These are phyloP conservation scores for Syngnathus scovelli DNA, from an alignment of 2,113 vertebrate genomes.

Conservation along the genomic window DNA sequence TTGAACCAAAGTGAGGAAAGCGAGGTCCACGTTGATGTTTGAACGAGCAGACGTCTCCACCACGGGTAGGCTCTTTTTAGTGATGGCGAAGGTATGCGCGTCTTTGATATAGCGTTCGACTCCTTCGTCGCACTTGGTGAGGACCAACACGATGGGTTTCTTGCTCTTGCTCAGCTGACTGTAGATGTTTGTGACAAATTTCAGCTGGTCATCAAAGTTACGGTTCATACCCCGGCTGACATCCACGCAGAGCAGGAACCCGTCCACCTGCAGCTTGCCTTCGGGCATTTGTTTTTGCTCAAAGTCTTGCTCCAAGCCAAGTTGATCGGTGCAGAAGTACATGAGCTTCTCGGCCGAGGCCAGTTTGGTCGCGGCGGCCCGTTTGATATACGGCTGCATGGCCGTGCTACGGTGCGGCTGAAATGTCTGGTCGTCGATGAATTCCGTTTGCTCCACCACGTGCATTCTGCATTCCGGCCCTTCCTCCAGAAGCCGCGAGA, in stretches of 20 bases:
- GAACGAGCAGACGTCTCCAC: constrained; percentile 95
- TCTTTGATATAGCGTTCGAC: constrained; percentile 97
- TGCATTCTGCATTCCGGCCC: constrained; percentile 85
- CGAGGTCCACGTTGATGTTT: constrained; percentile 93
- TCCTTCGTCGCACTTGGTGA: constrained; percentile 95
- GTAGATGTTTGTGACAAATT: constrained; percentile 90
- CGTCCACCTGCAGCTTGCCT: constrained; percentile 90
- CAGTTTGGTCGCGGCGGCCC: constrained; percentile 89
- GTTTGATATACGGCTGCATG: constrained; percentile 93
- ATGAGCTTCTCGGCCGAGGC: constrained; percentile 97
- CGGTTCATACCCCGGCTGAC: constrained; percentile 97
- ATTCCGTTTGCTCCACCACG: constrained; percentile 96
- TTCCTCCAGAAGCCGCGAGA: constrained; percentile 84
- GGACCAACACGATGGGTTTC: constrained; percentile 87
- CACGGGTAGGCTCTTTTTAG: constrained; percentile 95
- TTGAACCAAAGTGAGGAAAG: constrained; percentile 89
- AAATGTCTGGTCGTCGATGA: constrained; percentile 98
- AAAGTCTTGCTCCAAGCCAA: constrained; percentile 97
- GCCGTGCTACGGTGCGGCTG: constrained; percentile 97
- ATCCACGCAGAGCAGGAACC: constrained; percentile 90
- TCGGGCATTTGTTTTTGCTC: constrained; percentile 99
- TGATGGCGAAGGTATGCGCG: constrained; percentile 88
- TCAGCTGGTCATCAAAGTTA: constrained; percentile 96
- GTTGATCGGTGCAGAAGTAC: constrained; percentile 98
- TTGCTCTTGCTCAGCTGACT: constrained; percentile 93